Base-by-base conservation (phyloP, 1,140 invertebrate species). In the Lutraria rhynchaena region DNA sequence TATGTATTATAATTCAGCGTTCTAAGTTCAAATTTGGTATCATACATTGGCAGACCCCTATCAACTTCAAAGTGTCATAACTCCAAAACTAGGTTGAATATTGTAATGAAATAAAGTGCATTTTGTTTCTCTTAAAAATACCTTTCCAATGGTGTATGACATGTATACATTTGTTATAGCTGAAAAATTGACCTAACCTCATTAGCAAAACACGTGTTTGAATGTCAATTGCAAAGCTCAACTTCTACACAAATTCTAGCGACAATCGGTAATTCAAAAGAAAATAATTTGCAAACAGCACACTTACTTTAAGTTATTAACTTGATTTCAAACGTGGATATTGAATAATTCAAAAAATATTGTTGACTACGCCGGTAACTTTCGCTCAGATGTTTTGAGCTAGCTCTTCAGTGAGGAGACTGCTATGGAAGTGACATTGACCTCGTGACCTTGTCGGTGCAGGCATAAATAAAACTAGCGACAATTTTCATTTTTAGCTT, bases 351-450 rank as follows among this genome's bases (percentile, higher is more conserved):
- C 37, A 41, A 41, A 15, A 41, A 41, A 41, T 41, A 41, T 7
- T 5, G 5, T 15, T 5, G 5, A 7, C 15, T 41, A 55, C 51
- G 24, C 17, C 17, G 51, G 51, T 55, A 7, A 41, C 5, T 41
- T 15, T 15, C 5, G 15, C 5, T 5, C 5, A 41, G 70, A 22
- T 73, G 70, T 73, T 73, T 31, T 58, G 31, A 35, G 31, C 49
- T 35, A 74, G 44, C 73, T 75, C 73, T 75, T 61, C 73, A 61
- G 2, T 9, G 7, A 24, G 73, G 58, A 75, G 73, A 60, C 24
- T 74, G 55, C 15, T 49, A 13, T 15, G 49, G 46, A 11, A 11
- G 22, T 71, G 69, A 75, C 73, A 60, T 75, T 75, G 37, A 75
- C 73, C 73, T 63, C 11, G 24, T 63, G 73, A 75, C 73, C 73